Evolutionary conservation across 2,113 vertebrate species (phyloP).

Genomic region (Podiceps cristatus): DNA sequence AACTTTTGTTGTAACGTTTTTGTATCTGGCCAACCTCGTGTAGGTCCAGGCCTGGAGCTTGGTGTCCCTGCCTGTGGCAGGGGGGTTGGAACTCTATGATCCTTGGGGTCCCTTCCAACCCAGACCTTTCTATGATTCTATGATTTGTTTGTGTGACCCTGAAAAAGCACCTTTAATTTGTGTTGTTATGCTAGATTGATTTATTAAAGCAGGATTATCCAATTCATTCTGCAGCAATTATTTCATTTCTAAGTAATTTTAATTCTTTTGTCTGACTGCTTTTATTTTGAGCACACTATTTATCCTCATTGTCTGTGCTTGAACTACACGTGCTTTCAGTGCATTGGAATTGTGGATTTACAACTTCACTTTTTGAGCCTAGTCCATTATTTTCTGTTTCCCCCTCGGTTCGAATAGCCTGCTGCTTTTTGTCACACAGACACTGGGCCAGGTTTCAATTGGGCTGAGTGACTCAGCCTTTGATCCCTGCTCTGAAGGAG

Average conservation of each 20-base stretch:
- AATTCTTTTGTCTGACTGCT: not conserved
- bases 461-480: not conserved
- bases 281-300: not conserved
- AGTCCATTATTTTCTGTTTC: not conserved
- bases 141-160: not conserved
- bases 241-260: not conserved
- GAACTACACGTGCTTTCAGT: not conserved
- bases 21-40: no score
- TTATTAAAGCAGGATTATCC: not conserved
- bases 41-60: no score
- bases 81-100: no score
- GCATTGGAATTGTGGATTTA: not conserved
- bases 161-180: not conserved
- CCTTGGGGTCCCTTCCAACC: no score
- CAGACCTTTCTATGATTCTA: no score
- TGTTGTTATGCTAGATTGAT: not conserved
- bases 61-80: no score
- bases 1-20: not conserved
- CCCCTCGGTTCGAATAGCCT: not conserved
- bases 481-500: not conserved
- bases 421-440: not conserved
- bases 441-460: not conserved
- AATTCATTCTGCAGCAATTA: not conserved
- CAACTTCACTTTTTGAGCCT: not conserved
- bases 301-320: not conserved